Conservation (phyloP, 2,113 vertebrate genomes). For the Pelecanus crispus region DNA sequence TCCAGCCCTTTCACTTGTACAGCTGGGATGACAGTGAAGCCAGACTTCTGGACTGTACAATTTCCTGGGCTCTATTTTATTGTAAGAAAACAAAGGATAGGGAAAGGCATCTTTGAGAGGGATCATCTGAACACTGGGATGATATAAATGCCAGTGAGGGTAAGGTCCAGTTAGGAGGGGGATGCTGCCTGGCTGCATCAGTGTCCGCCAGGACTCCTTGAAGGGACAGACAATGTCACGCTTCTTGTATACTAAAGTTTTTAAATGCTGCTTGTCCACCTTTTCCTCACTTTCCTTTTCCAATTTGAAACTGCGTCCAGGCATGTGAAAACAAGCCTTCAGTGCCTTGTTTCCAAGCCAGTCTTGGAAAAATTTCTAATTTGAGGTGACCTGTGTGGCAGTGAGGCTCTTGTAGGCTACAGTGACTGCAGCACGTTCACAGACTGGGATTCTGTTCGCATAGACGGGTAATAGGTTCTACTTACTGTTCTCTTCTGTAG, state of each 20-base stretch:
- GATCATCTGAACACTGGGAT: not conserved
- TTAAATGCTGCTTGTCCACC: not conserved
- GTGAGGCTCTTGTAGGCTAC: not conserved
- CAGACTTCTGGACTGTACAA: not conserved
- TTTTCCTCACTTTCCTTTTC: not conserved
- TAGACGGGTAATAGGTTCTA: not conserved
- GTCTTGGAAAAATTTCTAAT: not conserved
- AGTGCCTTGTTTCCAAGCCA: not conserved
- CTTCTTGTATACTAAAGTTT: rapidly evolving
- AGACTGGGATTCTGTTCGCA: rapidly evolving
- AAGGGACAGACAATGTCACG: not conserved
- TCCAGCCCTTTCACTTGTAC: not conserved
- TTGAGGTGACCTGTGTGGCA: not conserved
- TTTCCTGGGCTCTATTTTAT: not conserved
- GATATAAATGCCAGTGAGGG: not conserved
- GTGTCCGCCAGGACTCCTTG: not conserved
- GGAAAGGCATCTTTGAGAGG: not conserved
- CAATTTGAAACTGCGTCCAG: not conserved
- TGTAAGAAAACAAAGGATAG: not conserved
- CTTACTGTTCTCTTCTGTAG: not conserved
- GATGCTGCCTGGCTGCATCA: not conserved
- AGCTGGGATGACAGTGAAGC: not conserved
- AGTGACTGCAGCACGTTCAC: not conserved
- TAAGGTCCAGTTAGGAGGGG: not conserved
- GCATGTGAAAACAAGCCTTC: not conserved